Base-by-base conservation (phyloP, 2,113 vertebrate genomes). In the Isurus oxyrinchus region DNA sequence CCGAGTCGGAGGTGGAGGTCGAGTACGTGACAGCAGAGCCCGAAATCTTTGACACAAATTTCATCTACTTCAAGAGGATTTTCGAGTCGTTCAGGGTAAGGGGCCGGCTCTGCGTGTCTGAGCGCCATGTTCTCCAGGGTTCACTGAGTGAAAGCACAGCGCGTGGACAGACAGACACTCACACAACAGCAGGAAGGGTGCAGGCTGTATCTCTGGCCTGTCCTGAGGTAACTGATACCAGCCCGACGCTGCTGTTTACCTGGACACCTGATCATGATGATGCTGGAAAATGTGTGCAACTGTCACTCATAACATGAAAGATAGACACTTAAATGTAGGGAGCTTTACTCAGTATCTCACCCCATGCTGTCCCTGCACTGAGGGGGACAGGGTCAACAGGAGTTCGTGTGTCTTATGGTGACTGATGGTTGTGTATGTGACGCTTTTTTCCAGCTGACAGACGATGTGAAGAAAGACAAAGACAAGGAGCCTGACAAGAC, bases 381-480 rank as follows among this genome's bases (percentile, higher is more conserved):
- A 25, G 7, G 23, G 25, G 21, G 69, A 31, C 69, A 55, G 53
- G 31, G 27, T 76, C 7, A 7, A 8, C 31, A 10, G 2, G 0
- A 2, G 31, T 11, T 35, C 14, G 2, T n/a, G 13, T n/a, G n/a
- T n/a, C 11, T 31, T 3, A n/a, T 13, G 11, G 13, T 19, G 79
- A 4, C 79, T 44, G n/a, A 81, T 40, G 31, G n/a, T 40, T 72
- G 25, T 5, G 5, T 72, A 44, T 23, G 31, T 59, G 49, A 25
- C 27, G 13, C 57, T 93, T 25, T 55, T 25, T 55, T 31, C 31
- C 66, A 99, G 99, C 97, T 99, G 96, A 99, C 99, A 0, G 99
- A 99, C 16, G 99, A 99, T 0, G 98, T 99, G 96, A 99, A 99
- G 97, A 99, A 98, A 14, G 99, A 99, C 97, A 99, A 99, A 19